These are phyloP conservation scores for Panthera uncia DNA, from an alignment of 2,113 vertebrate species.

Conservation along the genomic window DNA sequence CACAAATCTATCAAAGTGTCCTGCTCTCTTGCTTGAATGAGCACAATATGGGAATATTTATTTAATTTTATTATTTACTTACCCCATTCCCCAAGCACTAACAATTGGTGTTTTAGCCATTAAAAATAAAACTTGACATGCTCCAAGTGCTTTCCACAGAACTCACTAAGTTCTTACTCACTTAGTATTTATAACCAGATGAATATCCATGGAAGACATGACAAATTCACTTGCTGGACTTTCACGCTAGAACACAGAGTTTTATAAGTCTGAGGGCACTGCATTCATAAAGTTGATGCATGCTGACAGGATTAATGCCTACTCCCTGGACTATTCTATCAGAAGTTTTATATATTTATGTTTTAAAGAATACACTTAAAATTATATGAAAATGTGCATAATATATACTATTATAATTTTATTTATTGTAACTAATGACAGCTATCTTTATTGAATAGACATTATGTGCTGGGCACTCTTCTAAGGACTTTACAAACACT, in stretches of 20 bases:
- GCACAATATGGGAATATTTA: not conserved
- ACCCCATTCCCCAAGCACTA: not conserved
- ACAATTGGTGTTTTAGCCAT: not conserved
- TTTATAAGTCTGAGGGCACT: not conserved
- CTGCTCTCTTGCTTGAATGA: not conserved
- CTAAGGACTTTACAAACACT: not conserved
- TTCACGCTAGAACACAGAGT: not conserved
- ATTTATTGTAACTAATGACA: not conserved
- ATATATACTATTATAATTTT: not conserved
- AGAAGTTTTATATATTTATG: not conserved
- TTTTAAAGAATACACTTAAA: constrained; percentile 8
- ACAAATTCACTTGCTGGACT: not conserved
- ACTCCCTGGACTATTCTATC: not conserved
- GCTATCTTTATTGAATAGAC: not conserved
- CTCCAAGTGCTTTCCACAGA: not conserved
- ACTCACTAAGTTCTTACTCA: constrained; percentile 2
- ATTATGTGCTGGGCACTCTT: not conserved
- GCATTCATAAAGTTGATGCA: not conserved
- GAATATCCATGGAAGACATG: not conserved
- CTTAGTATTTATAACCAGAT: constrained; percentile 14
- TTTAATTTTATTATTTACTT: not conserved
- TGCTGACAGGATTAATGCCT: not conserved
- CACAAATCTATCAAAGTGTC: not conserved
- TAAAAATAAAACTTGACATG: constrained; percentile 43
- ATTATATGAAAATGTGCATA: not conserved